phyloP scores from a whole-genome alignment of 92 coral and sea anemone genomes.

The Diadumene lineata region DNA sequence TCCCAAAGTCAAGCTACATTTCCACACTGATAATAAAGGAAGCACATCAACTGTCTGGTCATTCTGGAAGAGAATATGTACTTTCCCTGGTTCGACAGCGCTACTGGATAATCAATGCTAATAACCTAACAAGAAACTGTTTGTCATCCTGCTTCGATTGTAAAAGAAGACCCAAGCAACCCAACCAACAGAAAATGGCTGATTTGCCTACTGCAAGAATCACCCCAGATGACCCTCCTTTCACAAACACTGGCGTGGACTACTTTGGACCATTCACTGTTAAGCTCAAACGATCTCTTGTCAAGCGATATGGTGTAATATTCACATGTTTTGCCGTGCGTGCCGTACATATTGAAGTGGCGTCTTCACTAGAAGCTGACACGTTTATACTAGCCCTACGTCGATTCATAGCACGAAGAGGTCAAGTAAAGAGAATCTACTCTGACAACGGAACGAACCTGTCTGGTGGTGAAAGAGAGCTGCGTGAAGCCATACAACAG shows the following conservation, averaged over 20 bases:
- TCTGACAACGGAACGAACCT: slow-evolving; percentile 21
- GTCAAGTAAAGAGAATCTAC: slow-evolving; percentile 2
- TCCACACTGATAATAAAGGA: slow-evolving; percentile 15
- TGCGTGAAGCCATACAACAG: slow-evolving; percentile 1
- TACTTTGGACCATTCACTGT: slow-evolving; percentile 14
- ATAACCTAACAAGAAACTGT: slow-evolving; percentile 21
- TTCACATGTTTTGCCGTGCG: slow-evolving; percentile 15
- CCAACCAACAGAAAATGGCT: slow-evolving; percentile 38
- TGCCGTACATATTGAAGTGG: background rate
- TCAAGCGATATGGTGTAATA: slow-evolving; percentile 3
- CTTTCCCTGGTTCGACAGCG: slow-evolving; percentile 30
- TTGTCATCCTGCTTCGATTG: slow-evolving; percentile 25
- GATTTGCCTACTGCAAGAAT: background rate
- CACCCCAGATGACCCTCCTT: slow-evolving; percentile 17
- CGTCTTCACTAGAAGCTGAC: background rate
- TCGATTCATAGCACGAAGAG: slow-evolving; percentile 17
- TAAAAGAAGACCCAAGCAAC: slow-evolving; percentile 16
- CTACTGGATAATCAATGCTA: slow-evolving; percentile 34
- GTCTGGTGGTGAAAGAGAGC: slow-evolving; percentile 6
- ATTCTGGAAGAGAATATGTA: slow-evolving; percentile 51
- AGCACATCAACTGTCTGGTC: slow-evolving; percentile 41
- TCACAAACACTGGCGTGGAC: slow-evolving; percentile 7
- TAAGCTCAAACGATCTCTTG: background rate
- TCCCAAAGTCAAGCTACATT: slow-evolving; percentile 26
- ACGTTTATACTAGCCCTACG: background rate